phyloP scores from a whole-genome alignment of 2,113 vertebrate genomes.

The Dicaeum eximium region DNA sequence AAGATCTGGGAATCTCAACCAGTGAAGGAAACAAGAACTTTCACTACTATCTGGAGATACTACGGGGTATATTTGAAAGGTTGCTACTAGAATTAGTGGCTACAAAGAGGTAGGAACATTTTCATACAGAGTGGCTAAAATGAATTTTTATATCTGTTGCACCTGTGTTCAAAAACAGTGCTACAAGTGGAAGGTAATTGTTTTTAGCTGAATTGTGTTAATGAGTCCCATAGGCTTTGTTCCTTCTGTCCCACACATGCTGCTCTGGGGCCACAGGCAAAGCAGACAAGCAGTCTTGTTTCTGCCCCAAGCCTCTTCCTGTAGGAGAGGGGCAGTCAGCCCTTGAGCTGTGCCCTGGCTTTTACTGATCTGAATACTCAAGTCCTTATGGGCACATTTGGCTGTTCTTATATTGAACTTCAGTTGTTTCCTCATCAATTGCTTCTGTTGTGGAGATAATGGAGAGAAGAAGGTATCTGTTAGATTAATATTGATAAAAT shows the following conservation, averaged over 20 bases:
- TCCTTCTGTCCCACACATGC: rapidly evolving
- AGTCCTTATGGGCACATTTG: background rate
- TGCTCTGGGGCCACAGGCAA: background rate
- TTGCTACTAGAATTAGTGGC: background rate
- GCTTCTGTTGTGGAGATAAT: background rate
- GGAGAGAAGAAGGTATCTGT: background rate
- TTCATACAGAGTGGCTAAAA: background rate
- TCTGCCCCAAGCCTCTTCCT: background rate
- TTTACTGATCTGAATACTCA: background rate
- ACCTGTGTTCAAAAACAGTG: background rate
- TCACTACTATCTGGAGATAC: background rate
- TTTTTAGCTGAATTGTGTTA: background rate
- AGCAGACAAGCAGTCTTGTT: background rate
- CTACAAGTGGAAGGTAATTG: background rate
- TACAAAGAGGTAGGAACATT: background rate
- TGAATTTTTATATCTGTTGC: background rate
- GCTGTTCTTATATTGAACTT: background rate
- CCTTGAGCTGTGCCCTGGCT: background rate
- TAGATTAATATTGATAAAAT: background rate
- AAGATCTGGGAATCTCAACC: background rate
- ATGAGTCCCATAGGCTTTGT: background rate
- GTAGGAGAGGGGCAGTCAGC: rapidly evolving
- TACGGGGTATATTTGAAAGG: background rate
- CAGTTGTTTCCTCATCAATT: background rate
- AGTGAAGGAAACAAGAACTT: background rate